Evolutionary conservation across 2,113 vertebrate species (phyloP), one percentile per base, ranked within the genome.

Genomic region (Anarhynchus alexandrinus): DNA sequence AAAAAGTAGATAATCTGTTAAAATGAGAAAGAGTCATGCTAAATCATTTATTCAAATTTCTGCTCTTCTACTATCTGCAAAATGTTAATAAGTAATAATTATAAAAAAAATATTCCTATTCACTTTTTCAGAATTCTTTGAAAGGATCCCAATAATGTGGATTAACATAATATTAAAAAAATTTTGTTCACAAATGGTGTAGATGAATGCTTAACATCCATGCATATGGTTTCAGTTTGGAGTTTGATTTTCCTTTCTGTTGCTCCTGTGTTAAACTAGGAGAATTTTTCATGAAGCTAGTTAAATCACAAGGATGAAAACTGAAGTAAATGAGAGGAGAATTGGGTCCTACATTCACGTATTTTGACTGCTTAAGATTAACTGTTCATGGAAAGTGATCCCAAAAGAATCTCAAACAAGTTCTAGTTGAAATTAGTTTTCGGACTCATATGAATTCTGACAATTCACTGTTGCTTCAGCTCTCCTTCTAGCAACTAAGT

Each of bases 351-450:
- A 59, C 16, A 23, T 81, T 80, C 10, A 64, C n/a, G 30, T 47
- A 40, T 25, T 91, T 88, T 77, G n/a, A 47, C 45, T 79, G 16
- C 57, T 65, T 74, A 72, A 85, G 40, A 91, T 94, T 91, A 94
- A 69, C 43, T 84, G 34, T 76, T 87, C 86, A 61, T 57, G 13
- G 57, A 93, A 92, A 84, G 20, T 38, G 9, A 88, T 93, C 84
- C 19, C 66, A 80, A 89, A 89, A 86, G 69, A 90, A 74, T 79
- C 76, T 95, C 40, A 73, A 17, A 69, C 8, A 90, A 76, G 27
- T 86, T 95, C 40, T 78, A 51, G 34, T 87, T 94, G 30, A 94
- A 95, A 84, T 89, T 91, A 86, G 22, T 89, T 95, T 96, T 94
- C 57, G 92, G 88, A 91, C 47, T 91, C 23, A 88, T 61, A 95